Conservation (phyloP, 2,113 vertebrate species). For the Potamarius usumacintae region DNA sequence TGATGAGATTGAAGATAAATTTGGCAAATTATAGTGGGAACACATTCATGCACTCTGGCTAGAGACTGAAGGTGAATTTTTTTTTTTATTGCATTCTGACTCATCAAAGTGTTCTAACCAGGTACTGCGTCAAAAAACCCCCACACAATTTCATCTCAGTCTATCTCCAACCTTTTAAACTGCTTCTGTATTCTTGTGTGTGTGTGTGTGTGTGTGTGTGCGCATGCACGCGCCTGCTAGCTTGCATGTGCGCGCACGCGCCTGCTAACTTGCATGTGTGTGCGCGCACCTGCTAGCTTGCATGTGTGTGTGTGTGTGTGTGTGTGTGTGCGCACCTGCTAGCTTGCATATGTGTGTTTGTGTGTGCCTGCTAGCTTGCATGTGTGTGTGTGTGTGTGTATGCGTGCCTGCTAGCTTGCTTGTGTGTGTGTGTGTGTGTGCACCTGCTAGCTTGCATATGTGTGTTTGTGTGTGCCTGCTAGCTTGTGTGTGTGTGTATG, state of each 20-base stretch:
- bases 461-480: no score
- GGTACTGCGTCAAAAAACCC: constrained; percentile 53
- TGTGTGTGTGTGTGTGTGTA: no score
- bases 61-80: constrained; percentile 51
- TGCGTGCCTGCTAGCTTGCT: no score
- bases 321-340: no score
- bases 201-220: constrained; percentile 8
- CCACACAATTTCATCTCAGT: constrained; percentile 55
- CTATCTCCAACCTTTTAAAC: constrained; percentile 38
- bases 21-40: constrained; percentile 38
- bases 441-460: no score
- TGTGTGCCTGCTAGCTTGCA: no score
- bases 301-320: no score
- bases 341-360: no score
- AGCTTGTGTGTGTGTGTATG: background rate
- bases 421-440: no score
- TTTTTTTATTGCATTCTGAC: constrained; percentile 62
- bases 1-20: constrained; percentile 49
- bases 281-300: no score
- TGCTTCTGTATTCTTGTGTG: background rate
- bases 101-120: constrained; percentile 54
- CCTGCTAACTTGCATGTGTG: no score
- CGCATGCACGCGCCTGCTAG: background rate
- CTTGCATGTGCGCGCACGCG: no score
- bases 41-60: constrained; percentile 35